These are phyloP conservation scores for Watsonalla binaria DNA, from an alignment of 2,888 invertebrate genomes.

Conservation along the genomic window DNA sequence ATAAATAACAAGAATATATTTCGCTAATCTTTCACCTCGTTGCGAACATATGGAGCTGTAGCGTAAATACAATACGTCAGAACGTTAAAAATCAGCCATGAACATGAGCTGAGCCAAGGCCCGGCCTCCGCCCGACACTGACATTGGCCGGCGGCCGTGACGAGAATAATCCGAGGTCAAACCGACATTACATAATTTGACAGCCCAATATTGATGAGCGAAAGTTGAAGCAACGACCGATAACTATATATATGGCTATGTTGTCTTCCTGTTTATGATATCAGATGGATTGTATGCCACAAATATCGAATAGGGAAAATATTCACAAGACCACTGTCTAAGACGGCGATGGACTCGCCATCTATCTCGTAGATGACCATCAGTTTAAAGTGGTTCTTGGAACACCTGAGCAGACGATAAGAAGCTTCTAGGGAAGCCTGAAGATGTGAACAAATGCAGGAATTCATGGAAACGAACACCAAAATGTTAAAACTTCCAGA, in stretches of 20 bases:
- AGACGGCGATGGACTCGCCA: too few species aligned
- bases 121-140: slow-evolving; percentile 36
- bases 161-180: slow-evolving; percentile 47
- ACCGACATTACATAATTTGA: slow-evolving; percentile 27
- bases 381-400: too few species aligned
- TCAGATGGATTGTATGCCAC: too few species aligned
- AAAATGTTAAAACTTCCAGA: too few species aligned
- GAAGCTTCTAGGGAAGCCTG: too few species aligned
- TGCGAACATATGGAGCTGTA: background rate
- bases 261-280: too few species aligned
- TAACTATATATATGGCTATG: background rate
- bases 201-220: slow-evolving; percentile 18
- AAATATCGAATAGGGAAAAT: too few species aligned
- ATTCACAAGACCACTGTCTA: too few species aligned
- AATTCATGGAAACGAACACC: too few species aligned
- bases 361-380: too few species aligned
- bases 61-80: background rate
- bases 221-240: slow-evolving; percentile 19
- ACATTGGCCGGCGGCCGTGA: slow-evolving; percentile 46
- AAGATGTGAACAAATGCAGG: too few species aligned
- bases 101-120: slow-evolving; percentile 7
- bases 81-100: slow-evolving; percentile 4
- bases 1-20: background rate
- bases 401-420: too few species aligned
- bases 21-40: background rate